Conservation (phyloP, 2,113 vertebrate genomes). For the Benitochromis conjunctus region DNA sequence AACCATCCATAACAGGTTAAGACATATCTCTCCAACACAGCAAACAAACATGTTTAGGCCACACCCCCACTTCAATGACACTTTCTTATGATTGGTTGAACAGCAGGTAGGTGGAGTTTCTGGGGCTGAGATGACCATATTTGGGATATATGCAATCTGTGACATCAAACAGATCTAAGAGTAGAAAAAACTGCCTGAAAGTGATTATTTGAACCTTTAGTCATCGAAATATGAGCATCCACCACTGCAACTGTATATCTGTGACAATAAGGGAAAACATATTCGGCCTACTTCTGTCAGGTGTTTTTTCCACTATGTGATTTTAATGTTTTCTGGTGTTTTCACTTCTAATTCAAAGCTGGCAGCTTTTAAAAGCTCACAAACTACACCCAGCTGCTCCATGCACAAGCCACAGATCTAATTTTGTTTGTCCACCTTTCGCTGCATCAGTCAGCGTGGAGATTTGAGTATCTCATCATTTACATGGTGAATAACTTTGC, state of each 20-base stretch:
- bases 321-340: neutral
- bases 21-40: neutral
- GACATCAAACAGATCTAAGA: neutral
- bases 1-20: neutral
- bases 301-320: neutral
- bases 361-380: slow-evolving; percentile 9
- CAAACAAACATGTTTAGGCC: neutral
- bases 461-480: neutral
- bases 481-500: neutral
- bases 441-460: neutral
- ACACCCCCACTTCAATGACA: neutral
- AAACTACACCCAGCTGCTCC: slow-evolving; percentile 12
- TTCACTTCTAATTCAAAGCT: neutral
- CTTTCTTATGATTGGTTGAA: neutral
- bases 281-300: neutral
- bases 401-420: neutral
- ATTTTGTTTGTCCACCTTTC: neutral
- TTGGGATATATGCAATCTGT: neutral
- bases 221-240: neutral
- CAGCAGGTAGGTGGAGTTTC: neutral
- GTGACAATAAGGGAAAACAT: neutral
- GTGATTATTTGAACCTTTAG: neutral
- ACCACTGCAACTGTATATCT: neutral
- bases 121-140: neutral
- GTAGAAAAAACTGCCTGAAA: neutral